These are phyloP conservation scores for Haliclona indistincta DNA, from an alignment of 37 sponge, comb jelly and placozoan genomes.

Conservation along the genomic window DNA sequence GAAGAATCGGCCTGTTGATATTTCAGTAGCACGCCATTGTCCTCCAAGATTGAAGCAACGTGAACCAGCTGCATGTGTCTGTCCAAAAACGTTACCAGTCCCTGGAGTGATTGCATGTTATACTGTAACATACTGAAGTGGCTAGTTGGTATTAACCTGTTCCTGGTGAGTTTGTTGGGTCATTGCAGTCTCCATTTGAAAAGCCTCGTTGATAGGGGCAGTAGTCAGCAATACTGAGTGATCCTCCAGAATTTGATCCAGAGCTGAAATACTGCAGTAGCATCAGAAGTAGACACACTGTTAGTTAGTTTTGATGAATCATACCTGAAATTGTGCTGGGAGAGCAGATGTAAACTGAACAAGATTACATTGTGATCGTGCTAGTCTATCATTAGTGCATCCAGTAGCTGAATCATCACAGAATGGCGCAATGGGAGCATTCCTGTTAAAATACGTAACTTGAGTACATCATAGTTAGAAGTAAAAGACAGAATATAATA, in stretches of 20 bases:
- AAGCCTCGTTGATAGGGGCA: not conserved
- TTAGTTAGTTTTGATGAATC: not conserved
- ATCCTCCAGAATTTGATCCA: conserved; percentile 13
- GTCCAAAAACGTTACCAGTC: not conserved
- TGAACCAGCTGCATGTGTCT: not conserved
- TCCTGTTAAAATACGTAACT: too few relatives aligned
- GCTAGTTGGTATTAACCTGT: too few relatives aligned
- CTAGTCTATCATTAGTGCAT: conserved; percentile 1
- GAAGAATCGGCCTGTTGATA: not conserved
- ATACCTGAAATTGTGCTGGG: conserved; percentile 5
- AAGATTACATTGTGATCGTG: conserved; percentile 4
- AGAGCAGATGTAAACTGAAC: not conserved
- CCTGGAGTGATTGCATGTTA: not conserved
- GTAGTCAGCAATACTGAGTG: not conserved
- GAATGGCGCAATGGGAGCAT: not conserved
- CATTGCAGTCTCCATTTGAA: not conserved
- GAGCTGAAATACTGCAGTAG: conserved; percentile 16
- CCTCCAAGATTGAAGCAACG: conserved; percentile 8
- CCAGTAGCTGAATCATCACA: not conserved
- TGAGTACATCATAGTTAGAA: too few relatives aligned
- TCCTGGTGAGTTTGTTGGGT: too few relatives aligned
- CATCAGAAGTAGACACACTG: not conserved
- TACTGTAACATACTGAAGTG: not conserved
- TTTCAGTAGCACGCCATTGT: not conserved
- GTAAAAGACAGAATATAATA: too few relatives aligned